A percentile compares a stretch with the other conserved stretches of the same genome.
These are phyloP conservation scores for Drosophila formosana DNA, from an alignment of 2,888 invertebrate genomes.

Conservation along the genomic window DNA sequence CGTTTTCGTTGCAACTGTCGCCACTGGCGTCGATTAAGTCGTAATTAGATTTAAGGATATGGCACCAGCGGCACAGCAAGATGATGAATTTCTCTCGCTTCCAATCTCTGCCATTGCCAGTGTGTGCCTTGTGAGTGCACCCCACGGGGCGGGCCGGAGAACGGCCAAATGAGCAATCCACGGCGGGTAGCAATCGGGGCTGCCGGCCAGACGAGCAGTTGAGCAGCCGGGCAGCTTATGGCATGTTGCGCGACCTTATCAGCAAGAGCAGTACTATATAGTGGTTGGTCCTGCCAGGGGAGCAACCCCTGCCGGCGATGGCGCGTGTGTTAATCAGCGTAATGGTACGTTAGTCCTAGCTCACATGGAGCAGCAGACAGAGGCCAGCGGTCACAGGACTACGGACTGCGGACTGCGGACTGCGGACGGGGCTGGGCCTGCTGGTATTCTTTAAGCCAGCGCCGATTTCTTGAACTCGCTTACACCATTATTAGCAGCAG, in stretches of 20 bases:
- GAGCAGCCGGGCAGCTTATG: slow-evolving; percentile 69
- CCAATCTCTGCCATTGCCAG: slow-evolving; percentile 25
- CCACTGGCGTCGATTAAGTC: slow-evolving; percentile 85
- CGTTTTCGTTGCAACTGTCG: slow-evolving; percentile 79
- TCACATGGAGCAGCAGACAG: slow-evolving; percentile 43
- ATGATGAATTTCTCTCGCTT: slow-evolving; percentile 81
- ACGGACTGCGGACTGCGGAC: not conserved
- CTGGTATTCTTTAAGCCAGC: slow-evolving; percentile 71
- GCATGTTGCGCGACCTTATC: slow-evolving; percentile 80
- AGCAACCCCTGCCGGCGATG: slow-evolving; percentile 53
- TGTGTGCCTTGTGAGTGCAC: slow-evolving; percentile 49
- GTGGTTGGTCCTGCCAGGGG: slow-evolving; percentile 28
- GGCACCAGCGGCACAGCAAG: slow-evolving; percentile 83
- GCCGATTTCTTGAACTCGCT: slow-evolving; percentile 77
- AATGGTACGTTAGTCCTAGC: slow-evolving; percentile 78
- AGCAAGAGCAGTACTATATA: slow-evolving; percentile 52
- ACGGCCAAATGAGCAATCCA: slow-evolving; percentile 77
- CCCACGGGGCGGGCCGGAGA: slow-evolving; percentile 65
- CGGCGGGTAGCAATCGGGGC: slow-evolving; percentile 49
- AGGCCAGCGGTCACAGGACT: slow-evolving; percentile 25
- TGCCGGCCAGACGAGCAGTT: slow-evolving; percentile 35
- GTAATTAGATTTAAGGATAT: slow-evolving; percentile 85
- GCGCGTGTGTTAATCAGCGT: slow-evolving; percentile 83
- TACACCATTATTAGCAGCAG: slow-evolving; percentile 75
- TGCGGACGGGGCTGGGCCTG: slow-evolving; percentile 42